phyloP scores from a whole-genome alignment of 2,888 invertebrate species.

The Luffia ferchaultella region DNA sequence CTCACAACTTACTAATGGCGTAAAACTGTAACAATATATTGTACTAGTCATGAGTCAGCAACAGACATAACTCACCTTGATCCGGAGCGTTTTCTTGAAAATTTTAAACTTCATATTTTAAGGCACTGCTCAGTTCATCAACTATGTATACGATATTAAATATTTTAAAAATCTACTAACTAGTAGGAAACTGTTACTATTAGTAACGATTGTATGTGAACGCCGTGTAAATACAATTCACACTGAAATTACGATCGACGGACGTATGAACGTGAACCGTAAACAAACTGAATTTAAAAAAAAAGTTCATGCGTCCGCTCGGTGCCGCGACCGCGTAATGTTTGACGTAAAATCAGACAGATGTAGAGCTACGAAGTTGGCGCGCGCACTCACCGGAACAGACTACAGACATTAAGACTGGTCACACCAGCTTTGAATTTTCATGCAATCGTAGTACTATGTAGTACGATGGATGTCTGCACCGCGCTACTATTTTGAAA shows the following conservation, averaged over 20 bases:
- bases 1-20: too few relatives aligned
- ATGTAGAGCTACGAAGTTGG: neutral
- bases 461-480: too few relatives aligned
- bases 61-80: constrained; percentile 31
- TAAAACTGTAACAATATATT: neutral
- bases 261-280: neutral
- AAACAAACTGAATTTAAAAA: neutral
- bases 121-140: neutral
- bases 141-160: too few relatives aligned
- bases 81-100: constrained; percentile 43
- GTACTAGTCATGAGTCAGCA: neutral
- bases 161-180: neutral
- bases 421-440: too few relatives aligned
- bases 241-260: too few relatives aligned
- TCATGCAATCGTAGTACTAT: too few relatives aligned
- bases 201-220: too few relatives aligned
- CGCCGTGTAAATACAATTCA: too few relatives aligned
- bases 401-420: too few relatives aligned
- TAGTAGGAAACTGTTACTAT: too few relatives aligned
- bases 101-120: constrained; percentile 49
- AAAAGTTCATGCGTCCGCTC: neutral
- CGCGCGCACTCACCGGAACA: neutral
- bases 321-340: neutral
- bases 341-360: neutral
- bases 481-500: too few relatives aligned